Percentiles rank a stretch among this genome's conserved stretches.
These are phyloP conservation scores for Hippocampus mohnikei DNA, from an alignment of 2,113 vertebrate species.

Conservation along the genomic window DNA sequence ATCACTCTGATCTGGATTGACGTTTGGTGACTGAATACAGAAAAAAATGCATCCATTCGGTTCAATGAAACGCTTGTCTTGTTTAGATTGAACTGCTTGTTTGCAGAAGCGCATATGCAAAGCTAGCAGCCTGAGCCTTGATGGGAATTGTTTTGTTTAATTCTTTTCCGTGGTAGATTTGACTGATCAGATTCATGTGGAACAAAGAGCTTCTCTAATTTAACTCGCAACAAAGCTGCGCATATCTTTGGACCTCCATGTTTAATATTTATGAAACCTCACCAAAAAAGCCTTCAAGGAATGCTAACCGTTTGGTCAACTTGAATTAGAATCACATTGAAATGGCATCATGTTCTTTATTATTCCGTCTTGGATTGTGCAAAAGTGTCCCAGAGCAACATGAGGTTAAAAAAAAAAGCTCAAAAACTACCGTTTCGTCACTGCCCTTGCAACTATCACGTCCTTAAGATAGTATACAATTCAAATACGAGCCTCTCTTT, in stretches of 20 bases:
- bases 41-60: too few relatives aligned
- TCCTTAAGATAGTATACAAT: constrained; percentile 29
- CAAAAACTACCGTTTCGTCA: constrained; percentile 20
- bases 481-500: constrained; percentile 30
- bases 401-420: constrained; percentile 17
- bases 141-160: not conserved
- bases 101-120: not conserved
- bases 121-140: not conserved
- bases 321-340: constrained; percentile 13
- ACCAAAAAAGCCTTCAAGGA: constrained; percentile 12
- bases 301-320: constrained; percentile 11
- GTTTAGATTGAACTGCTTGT: too few relatives aligned
- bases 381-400: not conserved
- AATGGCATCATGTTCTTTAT: not conserved
- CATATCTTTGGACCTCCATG: not conserved
- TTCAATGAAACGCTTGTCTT: too few relatives aligned
- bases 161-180: not conserved
- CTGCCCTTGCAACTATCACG: not conserved
- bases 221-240: constrained; percentile 7
- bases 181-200: constrained; percentile 11
- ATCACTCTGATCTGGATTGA: too few relatives aligned
- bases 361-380: not conserved
- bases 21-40: too few relatives aligned
- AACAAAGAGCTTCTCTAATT: constrained; percentile 14
- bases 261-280: constrained; percentile 26